Evolutionary conservation across 2,113 vertebrate species (phyloP), one percentile per base, ranked within the genome.

Genomic region (Phalacrocorax pelagicus): DNA sequence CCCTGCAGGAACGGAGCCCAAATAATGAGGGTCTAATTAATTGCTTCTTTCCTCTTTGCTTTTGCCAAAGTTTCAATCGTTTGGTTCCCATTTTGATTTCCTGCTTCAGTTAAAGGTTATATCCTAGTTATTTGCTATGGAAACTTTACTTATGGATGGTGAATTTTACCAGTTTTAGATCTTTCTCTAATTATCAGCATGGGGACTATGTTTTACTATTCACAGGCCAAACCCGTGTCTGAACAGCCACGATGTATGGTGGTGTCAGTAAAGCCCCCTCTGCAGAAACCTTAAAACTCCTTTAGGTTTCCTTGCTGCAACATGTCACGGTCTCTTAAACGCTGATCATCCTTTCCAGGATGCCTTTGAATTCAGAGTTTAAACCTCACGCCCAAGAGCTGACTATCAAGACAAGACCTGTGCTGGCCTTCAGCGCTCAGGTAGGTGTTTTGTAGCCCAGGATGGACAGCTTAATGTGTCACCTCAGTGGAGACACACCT

Each of bases 241-340:
- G 30, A 75, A 74, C 2, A 66, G 15, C 32, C 40, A 38, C 0
- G 0, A 29, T 3, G 3, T 47, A 19, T 1, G 2, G 9, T 1
- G 1, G 9, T 19, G 4, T 36, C 34, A 65, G 18, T 5, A 55
- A 87, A 85, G 15, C 2, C 7, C 2, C 10, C 23, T 44, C 18
- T 29, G 34, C 36, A 91, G 16, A 71, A 44, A 71, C 11, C 10
- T 44, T 72, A 46, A 65, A 85, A 49, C 4, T 57, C 30, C 21
- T 65, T 57, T 15, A 14, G 20, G 23, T 4, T 52, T 49, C 11
- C 42, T 36, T 51, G 24, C 72, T 62, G 8, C 8, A 66, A 44
- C n/a, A 55, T 34, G 14, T 36, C 40, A 18, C 4, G 17, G 15
- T 46, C 9, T 34, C 42, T 30, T 34, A 80, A 49, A 62, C 8